Evolutionary conservation across 2,888 invertebrate species (phyloP).

Genomic region (Zaprionus lineosus): DNA sequence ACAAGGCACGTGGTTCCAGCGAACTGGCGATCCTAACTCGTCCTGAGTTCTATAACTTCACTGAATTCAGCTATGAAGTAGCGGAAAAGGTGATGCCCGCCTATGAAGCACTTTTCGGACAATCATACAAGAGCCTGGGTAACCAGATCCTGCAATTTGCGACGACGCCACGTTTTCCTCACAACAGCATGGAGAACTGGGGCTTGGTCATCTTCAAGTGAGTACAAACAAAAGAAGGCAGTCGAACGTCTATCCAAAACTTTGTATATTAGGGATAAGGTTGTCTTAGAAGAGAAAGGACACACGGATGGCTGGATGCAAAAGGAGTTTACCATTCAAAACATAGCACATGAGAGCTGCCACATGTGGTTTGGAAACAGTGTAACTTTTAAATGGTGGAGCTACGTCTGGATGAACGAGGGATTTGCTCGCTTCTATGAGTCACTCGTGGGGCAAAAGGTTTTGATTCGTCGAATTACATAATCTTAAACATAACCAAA

Average conservation of each 20-base stretch:
- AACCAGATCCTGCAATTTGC: constrained; percentile 90
- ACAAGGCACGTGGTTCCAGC: constrained; percentile 64
- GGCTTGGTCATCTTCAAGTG: constrained; percentile 91
- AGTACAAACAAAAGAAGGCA: constrained; percentile 78
- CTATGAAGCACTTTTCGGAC: constrained; percentile 87
- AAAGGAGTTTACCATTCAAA: constrained; percentile 84
- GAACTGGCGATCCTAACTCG: constrained; percentile 86
- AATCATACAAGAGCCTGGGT: constrained; percentile 84
- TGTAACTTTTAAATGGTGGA: constrained; percentile 84
- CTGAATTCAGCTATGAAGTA: constrained; percentile 85
- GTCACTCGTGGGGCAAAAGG: constrained; percentile 81
- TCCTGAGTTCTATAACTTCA: constrained; percentile 86
- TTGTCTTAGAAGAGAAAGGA: constrained; percentile 58
- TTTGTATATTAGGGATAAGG: constrained; percentile 55
- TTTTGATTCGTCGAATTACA: no score
- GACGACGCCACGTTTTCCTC: constrained; percentile 90
- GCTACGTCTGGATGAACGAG: constrained; percentile 86
- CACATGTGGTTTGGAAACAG: constrained; percentile 88
- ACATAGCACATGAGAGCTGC: constrained; percentile 83
- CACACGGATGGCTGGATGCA: constrained; percentile 73
- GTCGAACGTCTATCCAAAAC: background rate
- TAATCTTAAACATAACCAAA: no score
- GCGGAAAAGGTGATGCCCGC: constrained; percentile 47
- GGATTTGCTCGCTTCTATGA: constrained; percentile 88
- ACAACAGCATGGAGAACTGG: constrained; percentile 95